Base-by-base conservation (phyloP, 2,113 vertebrate species). In the Pterocles burchelli region DNA sequence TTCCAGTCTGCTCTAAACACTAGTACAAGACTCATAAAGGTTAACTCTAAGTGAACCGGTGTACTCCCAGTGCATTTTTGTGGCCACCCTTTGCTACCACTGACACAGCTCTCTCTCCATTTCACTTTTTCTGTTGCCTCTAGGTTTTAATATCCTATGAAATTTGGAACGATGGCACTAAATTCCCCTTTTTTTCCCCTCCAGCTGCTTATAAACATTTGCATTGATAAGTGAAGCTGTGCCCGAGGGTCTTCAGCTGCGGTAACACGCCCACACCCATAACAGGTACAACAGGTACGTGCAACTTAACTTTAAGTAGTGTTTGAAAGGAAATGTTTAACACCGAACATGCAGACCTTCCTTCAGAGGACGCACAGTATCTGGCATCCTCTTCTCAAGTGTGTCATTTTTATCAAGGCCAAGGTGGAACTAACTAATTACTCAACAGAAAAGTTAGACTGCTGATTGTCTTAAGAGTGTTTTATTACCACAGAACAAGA, bases 1-100 rank as follows among this genome's bases (percentile, higher is more conserved):
- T 78, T 90, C 45, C 82, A 72, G 57, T 61, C 72, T 80, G 48
- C 36, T 83, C 72, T 83, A 81, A 94, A 59, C 85, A 86, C 61
- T 77, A 36, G n/a, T 22, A 17, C 1, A 7, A 88, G 51, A 63
- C 38, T 75, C 6, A 15, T 28, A 74, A 58, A 89, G 43, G 48
- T 90, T 83, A 90, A 83, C 7, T 68, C 29, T 45, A 28, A 16
- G 31, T 31, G 67, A 87, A 21, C 25, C 63, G 38, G 13, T 0
- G 0, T 29, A 49, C 3, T 77, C 12, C 6, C 6, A 4, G 26
- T 28, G 9, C 9, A 5, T 8, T 46, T 85, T 49, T 70, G 11
- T 8, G 34, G 51, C 41, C 22, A 4, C 8, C 15, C n/a, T 34
- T 48, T 25, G 11, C 61, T 65, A 43, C 70, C 34, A 1, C 43